A percentile compares a stretch with the other conserved stretches of the same genome.
These are phyloP conservation scores for Mirounga angustirostris DNA, from an alignment of 2,113 vertebrate genomes.

Conservation along the genomic window DNA sequence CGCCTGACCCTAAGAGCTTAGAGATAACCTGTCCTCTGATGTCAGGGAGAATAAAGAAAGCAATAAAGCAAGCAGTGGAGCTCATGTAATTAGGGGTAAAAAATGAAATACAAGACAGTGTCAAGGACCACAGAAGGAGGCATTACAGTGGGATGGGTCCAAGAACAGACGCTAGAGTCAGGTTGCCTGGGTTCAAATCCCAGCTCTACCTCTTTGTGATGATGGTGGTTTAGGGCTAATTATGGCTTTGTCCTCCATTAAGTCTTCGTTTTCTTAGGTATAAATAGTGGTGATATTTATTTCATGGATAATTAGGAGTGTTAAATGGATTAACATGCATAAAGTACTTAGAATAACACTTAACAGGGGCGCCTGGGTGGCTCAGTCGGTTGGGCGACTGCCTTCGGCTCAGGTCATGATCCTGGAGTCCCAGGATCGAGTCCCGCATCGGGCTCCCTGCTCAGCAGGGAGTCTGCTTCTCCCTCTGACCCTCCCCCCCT, in stretches of 20 bases:
- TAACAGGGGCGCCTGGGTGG: too few relatives aligned
- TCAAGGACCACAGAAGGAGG: not conserved
- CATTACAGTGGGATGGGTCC: not conserved
- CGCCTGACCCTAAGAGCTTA: not conserved
- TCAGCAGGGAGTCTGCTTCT: too few relatives aligned
- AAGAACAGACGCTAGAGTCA: not conserved
- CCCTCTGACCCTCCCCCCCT: too few relatives aligned
- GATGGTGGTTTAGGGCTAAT: not conserved
- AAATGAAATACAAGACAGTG: not conserved
- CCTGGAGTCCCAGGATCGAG: too few relatives aligned
- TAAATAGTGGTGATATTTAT: not conserved
- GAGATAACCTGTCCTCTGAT: not conserved
- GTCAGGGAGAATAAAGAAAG: not conserved
- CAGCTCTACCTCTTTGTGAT: not conserved
- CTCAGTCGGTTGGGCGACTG: too few relatives aligned
- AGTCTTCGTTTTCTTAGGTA: not conserved
- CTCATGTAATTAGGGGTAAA: not conserved
- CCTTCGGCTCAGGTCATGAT: too few relatives aligned
- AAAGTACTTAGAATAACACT: not conserved
- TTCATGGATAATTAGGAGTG: not conserved
- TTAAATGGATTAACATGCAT: not conserved
- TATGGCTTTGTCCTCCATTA: not conserved
- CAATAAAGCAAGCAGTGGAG: not conserved
- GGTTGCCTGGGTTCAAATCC: not conserved
- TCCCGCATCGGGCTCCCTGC: too few relatives aligned